A percentile compares a stretch with the other conserved stretches of the same genome.
Evolutionary conservation across 2,797 vertebrate genomes (phyloP).

Genomic region (Megalops cyprinoides): DNA sequence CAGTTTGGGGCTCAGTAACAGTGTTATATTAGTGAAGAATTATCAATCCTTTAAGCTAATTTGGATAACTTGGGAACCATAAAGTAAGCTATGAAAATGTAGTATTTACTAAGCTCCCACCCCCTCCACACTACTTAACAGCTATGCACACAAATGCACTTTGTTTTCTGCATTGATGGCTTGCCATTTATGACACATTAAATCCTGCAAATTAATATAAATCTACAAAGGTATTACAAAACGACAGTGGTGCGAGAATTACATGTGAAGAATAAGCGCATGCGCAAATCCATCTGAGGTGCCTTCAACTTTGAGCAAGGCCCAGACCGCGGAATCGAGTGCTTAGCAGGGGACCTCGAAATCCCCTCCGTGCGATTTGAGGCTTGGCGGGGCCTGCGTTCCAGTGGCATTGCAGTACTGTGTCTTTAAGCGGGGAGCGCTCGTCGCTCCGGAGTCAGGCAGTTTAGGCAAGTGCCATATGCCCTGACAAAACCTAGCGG

Average conservation of each 20-base stretch:
- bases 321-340: background rate
- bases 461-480: conserved; percentile 90
- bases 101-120: conserved; percentile 75
- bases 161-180: conserved; percentile 77
- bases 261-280: background rate
- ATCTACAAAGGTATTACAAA: conserved; percentile 71
- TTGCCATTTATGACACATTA: conserved; percentile 75
- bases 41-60: conserved; percentile 88
- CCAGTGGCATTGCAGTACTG: conserved; percentile 17
- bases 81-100: conserved; percentile 75
- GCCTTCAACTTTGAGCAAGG: background rate
- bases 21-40: conserved; percentile 84
- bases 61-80: conserved; percentile 81
- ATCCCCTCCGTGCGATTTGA: background rate
- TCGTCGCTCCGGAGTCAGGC: conserved; percentile 65
- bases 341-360: conserved; percentile 30
- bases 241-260: conserved; percentile 44
- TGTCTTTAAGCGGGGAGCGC: conserved; percentile 36
- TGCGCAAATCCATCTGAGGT: background rate
- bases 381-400: conserved; percentile 22
- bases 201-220: conserved; percentile 80
- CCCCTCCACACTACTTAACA: conserved; percentile 73
- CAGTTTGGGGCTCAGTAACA: conserved; percentile 81
- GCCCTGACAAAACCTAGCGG: conserved; percentile 86
- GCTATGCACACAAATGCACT: conserved; percentile 74